Evolutionary conservation across 1,140 invertebrate species (phyloP).

Genomic region (Lepidurus arcticus): DNA sequence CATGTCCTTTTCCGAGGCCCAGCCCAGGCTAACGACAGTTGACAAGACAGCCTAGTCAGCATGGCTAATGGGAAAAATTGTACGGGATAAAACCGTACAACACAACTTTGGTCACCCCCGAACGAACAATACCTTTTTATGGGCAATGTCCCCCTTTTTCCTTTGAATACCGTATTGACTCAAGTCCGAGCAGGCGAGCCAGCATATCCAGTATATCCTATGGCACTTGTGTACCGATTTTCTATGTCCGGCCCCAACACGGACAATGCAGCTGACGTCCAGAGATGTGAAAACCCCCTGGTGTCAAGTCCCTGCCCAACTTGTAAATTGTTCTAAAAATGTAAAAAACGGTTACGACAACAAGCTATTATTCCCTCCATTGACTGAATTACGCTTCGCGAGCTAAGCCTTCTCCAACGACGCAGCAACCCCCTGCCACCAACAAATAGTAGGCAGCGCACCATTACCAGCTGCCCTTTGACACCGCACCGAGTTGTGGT

Average conservation of each 20-base stretch:
- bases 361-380: background rate
- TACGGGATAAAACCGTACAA: background rate
- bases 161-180: background rate
- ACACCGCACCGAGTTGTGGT: background rate
- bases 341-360: background rate
- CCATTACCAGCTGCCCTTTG: background rate
- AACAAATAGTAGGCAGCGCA: background rate
- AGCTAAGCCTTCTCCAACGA: background rate
- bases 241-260: background rate
- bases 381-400: background rate
- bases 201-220: background rate
- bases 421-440: background rate
- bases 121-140: slow-evolving; percentile 16
- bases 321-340: background rate
- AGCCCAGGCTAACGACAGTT: background rate
- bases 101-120: background rate
- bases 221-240: background rate
- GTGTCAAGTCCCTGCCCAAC: background rate
- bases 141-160: slow-evolving; percentile 5
- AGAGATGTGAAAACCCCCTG: background rate
- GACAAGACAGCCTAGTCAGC: slow-evolving; percentile 12
- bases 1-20: background rate
- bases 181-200: background rate
- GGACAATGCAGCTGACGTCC: slow-evolving; percentile 11
- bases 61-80: slow-evolving; percentile 22